Evolutionary conservation across 53 echinoderm and acorn worm species (phyloP), one percentile per base, ranked within the genome.

Genomic region (Crossaster papposus): DNA sequence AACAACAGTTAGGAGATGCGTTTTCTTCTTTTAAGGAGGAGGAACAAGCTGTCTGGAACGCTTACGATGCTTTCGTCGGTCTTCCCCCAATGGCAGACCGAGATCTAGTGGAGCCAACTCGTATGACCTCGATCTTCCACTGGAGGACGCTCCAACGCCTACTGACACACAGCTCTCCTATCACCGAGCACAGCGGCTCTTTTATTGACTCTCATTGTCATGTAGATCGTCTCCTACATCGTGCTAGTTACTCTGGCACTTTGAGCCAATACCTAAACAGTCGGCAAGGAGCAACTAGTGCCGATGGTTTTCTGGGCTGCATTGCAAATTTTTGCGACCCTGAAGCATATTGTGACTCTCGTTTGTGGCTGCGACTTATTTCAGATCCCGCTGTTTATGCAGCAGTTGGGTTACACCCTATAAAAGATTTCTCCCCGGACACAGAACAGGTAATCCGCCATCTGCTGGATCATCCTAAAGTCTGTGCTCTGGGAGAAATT

Each of bases 401-500:
- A 0, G 81, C 81, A 10, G 36, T 81, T 3, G 65, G 81, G 22
- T 23, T 81, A 10, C 81, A 81, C 33, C 81, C 81, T 0, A 81
- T 64, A 35, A n/a, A 81, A 36, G 81, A 62, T n/a, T 81, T 64
- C 81, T 81, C 81, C 23, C 36, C 34, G 36, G 36, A 64, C 34
- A 64, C 64, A 81, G 81, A 63, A 64, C 13, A 30, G 81, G 81
- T 63, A 64, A 36, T 81, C 81, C 81, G 35, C 18, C 81, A 33
- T 81, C 22, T 81, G 81, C 37, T 81, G 81, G 81, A 64, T 0
- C 80, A 80, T 32, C 80, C 80, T 58, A 80, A 81, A 81, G 64
- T 63, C 64, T 80, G 80, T 80, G 80, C 80, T 30, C 54, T 80
- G 30, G 80, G 80, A 14, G 80, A 80, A 30, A 80, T 80, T 54